A percentile compares a stretch with the other conserved stretches of the same genome.
Conservation (phyloP, 1,140 invertebrate species). For the Sminthurides bifidus region DNA sequence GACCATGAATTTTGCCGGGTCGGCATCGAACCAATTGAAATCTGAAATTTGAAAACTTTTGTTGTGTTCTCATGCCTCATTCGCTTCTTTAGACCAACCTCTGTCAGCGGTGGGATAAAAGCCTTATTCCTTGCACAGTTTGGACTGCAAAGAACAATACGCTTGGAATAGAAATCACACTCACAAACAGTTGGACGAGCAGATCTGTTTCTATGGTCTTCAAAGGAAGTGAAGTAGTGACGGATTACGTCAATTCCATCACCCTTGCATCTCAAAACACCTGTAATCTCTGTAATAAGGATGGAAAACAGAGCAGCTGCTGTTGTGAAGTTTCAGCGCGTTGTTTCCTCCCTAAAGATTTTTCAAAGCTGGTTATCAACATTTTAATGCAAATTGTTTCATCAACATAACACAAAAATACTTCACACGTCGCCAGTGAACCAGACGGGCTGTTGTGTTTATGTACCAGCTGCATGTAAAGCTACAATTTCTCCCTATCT, state of each 20-base stretch:
- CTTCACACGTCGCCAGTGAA: no score
- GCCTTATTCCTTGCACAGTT: not conserved
- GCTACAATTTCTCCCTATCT: not conserved
- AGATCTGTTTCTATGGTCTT: not conserved
- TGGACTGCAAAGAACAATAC: no score
- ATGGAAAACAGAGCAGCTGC: constrained; percentile 18
- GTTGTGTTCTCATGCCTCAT: not conserved
- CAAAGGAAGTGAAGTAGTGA: constrained; percentile 13
- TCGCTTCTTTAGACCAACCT: not conserved
- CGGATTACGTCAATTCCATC: constrained; percentile 24
- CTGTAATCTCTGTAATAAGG: constrained; percentile 22
- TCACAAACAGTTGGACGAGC: not conserved
- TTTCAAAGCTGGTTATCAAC: not conserved
- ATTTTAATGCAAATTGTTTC: not conserved
- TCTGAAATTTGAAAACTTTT: no score
- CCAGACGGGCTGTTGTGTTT: no score
- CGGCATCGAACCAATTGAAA: constrained; percentile 18
- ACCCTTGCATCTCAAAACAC: constrained; percentile 20
- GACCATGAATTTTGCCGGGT: constrained; percentile 18
- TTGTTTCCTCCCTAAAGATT: constrained; percentile 17
- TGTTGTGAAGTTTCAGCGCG: constrained; percentile 12
- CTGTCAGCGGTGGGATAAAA: not conserved
- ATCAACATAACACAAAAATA: not conserved
- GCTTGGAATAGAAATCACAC: not conserved
- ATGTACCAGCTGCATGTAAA: no score